Base-by-base conservation (phyloP, 2,797 vertebrate species). In the Pangasius sanitwongsei region DNA sequence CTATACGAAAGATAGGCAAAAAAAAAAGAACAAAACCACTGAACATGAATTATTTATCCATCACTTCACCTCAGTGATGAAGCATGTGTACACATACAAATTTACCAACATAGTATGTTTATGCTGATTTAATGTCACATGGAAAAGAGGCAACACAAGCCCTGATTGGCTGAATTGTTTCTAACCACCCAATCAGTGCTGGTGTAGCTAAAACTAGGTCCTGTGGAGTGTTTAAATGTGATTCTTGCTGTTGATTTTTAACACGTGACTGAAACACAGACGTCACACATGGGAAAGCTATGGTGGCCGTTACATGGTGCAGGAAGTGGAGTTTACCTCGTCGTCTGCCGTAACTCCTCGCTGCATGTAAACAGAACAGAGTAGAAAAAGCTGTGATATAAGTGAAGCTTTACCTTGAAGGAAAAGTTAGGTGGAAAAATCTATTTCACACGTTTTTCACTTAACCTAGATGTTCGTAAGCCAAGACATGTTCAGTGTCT, bases 271-370 rank as follows among this genome's bases (percentile, higher is more conserved):
- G 63, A 28, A 28, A 25, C 9, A 44, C 48, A 86, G 63, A 72
- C n/a, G 50, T 83, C 77, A 89, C 65, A 41, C 77, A 50, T 37
- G 78, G 9, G 31, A 57, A n/a, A 44, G 13, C 16, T 20, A 16
- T n/a, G 81, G n/a, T 44, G 23, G 37, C 15, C 2, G 41, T 48
- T 31, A 59, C 92, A 91, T 89, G 93, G 92, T 93, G 93, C 81
- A 92, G 85, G 96, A 93, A 92, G 87, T 93, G 92, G 90, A 94
- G 94, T 93, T 99, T 99, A 99, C 98, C 98, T 99, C 98, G 97
- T 96, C 98, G 98, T 97, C 98, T 97, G 95, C 98, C 98, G 97
- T 97, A 99, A 97, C 97, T 98, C 97, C 98, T 97, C 87, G 98
- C 98, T 99, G 98, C 98, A 96, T 98, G 98, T 97, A 95, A 97